Conservation (phyloP, 2,888 invertebrate genomes). For the Polietes domitor region DNA sequence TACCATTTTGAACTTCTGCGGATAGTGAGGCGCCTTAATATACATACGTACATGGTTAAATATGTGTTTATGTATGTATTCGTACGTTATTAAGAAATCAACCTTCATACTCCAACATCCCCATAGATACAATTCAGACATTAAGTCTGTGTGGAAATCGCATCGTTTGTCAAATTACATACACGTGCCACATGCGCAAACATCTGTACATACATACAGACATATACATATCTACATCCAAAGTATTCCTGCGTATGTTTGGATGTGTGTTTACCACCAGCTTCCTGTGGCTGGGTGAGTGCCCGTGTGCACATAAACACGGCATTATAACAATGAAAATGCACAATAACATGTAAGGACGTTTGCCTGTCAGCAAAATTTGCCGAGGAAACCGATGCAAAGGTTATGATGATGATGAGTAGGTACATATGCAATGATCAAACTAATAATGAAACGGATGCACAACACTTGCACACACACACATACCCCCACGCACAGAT, state of each 20-base stretch:
- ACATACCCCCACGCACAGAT: not conserved
- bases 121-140: not conserved
- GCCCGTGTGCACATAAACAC: not conserved
- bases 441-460: constrained; percentile 30
- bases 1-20: too few relatives aligned
- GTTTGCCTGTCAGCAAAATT: constrained; percentile 34
- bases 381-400: constrained; percentile 26
- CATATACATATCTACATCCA: not conserved
- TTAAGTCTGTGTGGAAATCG: constrained; percentile 2
- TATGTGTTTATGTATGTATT: not conserved
- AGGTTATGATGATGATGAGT: constrained; percentile 35
- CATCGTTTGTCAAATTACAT: constrained; percentile 26
- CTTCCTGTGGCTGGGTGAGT: not conserved
- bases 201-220: not conserved
- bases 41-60: not conserved
- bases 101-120: not conserved
- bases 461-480: not conserved
- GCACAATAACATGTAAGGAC: constrained; percentile 39
- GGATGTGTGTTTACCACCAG: not conserved
- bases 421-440: constrained; percentile 29
- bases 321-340: constrained; percentile 18
- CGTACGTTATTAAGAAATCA: not conserved
- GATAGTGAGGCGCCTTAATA: too few relatives aligned
- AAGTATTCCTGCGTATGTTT: not conserved
- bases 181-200: constrained; percentile 20